Base-by-base conservation (phyloP, 1,140 invertebrate species). In the Heliothis subflexa region DNA sequence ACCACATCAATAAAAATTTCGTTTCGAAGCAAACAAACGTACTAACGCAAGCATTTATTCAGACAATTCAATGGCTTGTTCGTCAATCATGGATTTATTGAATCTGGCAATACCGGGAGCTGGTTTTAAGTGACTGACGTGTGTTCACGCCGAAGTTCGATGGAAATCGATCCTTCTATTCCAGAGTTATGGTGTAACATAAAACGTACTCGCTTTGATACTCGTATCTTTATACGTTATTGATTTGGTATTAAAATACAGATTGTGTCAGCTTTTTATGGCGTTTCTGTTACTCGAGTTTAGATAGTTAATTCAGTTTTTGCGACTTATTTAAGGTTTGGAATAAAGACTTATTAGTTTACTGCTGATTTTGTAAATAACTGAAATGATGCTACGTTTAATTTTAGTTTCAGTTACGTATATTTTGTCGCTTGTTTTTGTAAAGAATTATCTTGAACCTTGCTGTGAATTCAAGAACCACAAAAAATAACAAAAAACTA, bases 11-110 rank as follows among this genome's bases (percentile, higher is more conserved):
- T 40, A 3, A 40, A 5, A 40, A 40, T 40, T 40, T 5, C 5
- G 3, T 21, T 10, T 16, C 9, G 0, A 16, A 62, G 16, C 28
- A 45, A 16, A 16, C 10, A 33, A 28, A 33, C 28, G 7, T 28
- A 28, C 16, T 33, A 28, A 25, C 47, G 10, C 45, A 52, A 14
- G 21, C 7, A 50, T 70, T 70, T 52, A 4, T 25, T 7, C 66
- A 49, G 21, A 70, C 66, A 52, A 11, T 28, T 7, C 21, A 70
- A 28, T 52, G 21, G 12, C 47, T 50, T 21, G 66, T 25, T 52
- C 18, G 47, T 50, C 45, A 18, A n/a, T 70, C 47, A 70, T 70
- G 28, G 66, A 70, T 70, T 28, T 50, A 70, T 70, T 52, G 47
- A 70, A 52, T 52, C 47, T 52, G 47, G 18, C 66, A 52, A 52